Conservation (phyloP, 2,888 invertebrate species). For the Philaethria dido region DNA sequence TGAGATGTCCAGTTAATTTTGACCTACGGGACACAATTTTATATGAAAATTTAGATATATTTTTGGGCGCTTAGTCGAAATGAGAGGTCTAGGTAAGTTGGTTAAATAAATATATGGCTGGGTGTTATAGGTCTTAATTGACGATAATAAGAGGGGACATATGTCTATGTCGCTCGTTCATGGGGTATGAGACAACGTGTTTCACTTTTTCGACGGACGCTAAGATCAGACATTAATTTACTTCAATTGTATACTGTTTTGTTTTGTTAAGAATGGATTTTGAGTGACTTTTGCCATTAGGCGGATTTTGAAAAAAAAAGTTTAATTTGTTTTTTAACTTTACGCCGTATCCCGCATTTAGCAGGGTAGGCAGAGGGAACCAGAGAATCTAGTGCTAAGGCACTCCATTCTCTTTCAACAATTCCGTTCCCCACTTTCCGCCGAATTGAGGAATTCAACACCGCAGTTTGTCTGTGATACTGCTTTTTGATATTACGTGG, state of each 20-base stretch:
- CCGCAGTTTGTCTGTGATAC: too few relatives aligned
- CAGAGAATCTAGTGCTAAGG: too few relatives aligned
- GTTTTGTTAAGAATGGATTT: constrained; percentile 41
- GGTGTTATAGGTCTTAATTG: constrained; percentile 81
- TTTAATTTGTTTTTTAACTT: too few relatives aligned
- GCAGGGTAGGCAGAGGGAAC: too few relatives aligned
- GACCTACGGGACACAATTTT: constrained; percentile 50
- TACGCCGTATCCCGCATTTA: too few relatives aligned
- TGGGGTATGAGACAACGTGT: constrained; percentile 71
- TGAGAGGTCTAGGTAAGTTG: constrained; percentile 52
- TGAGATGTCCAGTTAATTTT: constrained; percentile 53
- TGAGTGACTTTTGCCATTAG: constrained; percentile 31
- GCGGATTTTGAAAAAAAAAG: too few relatives aligned
- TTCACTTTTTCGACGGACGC: constrained; percentile 72
- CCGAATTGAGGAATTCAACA: too few relatives aligned
- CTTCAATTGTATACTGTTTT: constrained; percentile 59
- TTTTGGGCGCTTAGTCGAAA: constrained; percentile 25
- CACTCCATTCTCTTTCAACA: too few relatives aligned
- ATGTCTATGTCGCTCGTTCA: constrained; percentile 82
- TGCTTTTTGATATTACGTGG: too few relatives aligned
- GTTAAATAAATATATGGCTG: constrained; percentile 72
- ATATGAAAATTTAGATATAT: constrained; percentile 24
- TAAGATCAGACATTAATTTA: constrained; percentile 68
- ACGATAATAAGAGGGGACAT: constrained; percentile 82
- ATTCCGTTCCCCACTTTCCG: too few relatives aligned